Conservation (phyloP, 2,797 vertebrate genomes). For the Cuculus canorus region DNA sequence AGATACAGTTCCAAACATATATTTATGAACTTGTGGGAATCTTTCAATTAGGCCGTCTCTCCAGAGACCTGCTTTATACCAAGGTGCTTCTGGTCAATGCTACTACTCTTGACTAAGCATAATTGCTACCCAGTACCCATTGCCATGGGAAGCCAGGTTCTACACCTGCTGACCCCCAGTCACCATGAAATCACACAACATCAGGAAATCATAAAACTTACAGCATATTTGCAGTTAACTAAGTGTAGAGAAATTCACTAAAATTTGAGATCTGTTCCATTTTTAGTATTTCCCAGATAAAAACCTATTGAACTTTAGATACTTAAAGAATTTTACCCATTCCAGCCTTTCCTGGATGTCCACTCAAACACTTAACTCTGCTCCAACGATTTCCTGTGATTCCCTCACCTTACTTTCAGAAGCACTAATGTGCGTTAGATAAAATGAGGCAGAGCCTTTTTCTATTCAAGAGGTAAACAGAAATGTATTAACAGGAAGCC, state of each 20-base stretch:
- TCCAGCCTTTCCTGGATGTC: neutral
- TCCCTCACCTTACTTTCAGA: neutral
- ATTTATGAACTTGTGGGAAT: neutral
- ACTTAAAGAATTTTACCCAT: neutral
- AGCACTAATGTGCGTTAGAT: neutral
- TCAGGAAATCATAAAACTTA: neutral
- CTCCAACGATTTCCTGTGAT: neutral
- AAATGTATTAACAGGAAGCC: neutral
- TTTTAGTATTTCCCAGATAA: neutral
- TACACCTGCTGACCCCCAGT: neutral
- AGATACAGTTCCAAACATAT: neutral
- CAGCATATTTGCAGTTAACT: neutral
- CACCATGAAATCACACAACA: neutral
- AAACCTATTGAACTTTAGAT: neutral
- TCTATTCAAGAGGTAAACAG: neutral
- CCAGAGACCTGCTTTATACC: neutral
- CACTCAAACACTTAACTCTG: neutral
- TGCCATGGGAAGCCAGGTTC: neutral
- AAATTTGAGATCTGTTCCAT: neutral
- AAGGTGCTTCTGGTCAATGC: neutral
- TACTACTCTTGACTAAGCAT: accelerated
- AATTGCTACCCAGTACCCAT: neutral
- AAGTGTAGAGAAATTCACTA: neutral
- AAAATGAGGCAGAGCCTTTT: neutral
- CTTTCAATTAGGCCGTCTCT: neutral